A percentile compares a stretch with the other conserved stretches of the same genome.
These are phyloP conservation scores for Syngnathus acus DNA, from an alignment of 2,797 vertebrate species.

Conservation along the genomic window DNA sequence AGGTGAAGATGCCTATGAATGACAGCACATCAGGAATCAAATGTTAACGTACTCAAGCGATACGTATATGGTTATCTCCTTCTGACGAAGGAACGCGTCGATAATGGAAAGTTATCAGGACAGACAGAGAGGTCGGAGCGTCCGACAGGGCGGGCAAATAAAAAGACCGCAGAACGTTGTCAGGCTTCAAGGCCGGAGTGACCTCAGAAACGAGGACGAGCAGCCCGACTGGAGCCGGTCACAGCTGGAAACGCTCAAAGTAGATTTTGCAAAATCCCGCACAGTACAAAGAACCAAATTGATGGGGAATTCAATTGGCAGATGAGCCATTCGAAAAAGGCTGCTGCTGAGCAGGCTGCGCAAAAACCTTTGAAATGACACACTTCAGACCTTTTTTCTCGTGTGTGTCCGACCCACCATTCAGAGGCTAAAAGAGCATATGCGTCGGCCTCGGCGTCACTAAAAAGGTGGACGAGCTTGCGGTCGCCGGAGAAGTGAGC, in stretches of 20 bases:
- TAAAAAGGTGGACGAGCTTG: conserved; percentile 81
- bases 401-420: conserved; percentile 69
- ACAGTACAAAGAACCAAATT: not conserved
- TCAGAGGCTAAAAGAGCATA: conserved; percentile 82
- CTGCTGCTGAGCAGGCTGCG: not conserved
- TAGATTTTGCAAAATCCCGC: not conserved
- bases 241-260: not conserved
- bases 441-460: conserved; percentile 74
- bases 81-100: no score
- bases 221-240: not conserved
- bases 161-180: not conserved
- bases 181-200: not conserved
- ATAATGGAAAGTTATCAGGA: not conserved
- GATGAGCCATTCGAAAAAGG: not conserved
- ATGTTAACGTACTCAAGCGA: not conserved
- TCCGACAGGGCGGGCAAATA: conserved; percentile 22
- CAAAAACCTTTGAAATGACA: not conserved
- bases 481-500: conserved; percentile 88
- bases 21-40: not conserved
- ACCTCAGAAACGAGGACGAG: no score
- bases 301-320: not conserved
- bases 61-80: not conserved
- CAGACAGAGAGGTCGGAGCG: conserved; percentile 43
- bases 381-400: not conserved
- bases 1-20: not conserved